Evolutionary conservation across 1,140 invertebrate genomes (phyloP), one percentile per base, ranked within the genome.

Genomic region (Caligus rogercresseyi): DNA sequence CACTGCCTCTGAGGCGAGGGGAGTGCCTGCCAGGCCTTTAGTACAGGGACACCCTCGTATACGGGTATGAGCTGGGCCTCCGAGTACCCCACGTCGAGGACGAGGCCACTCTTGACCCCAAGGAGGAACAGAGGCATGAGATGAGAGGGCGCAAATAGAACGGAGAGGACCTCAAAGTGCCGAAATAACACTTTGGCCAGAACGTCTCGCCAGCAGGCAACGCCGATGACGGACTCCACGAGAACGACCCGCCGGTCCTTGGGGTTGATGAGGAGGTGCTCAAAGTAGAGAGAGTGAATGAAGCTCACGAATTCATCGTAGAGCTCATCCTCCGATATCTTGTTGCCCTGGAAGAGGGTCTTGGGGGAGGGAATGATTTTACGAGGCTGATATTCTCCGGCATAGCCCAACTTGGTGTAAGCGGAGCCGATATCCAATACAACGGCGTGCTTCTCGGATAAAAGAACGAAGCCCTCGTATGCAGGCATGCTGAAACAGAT

Each of bases 211-310:
- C 91, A 86, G 52, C 81, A 71, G 1, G 86, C 85, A 0, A 87
- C 82, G 31, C 82, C 83, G 19, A 95, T 76, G 2, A 94, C 74
- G 25, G 89, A 93, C 74, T 97, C 92, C 25, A 95, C 81, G 54
- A 97, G 78, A 0, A 96, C 83, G 58, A 97, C 81, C 70, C 84
- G 83, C 15, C 89, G 77, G 68, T 96, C 91, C 74, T 95, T 95
- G 0, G 92, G 89, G 72, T 86, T 96, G 21, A 93, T 82, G 21
- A 93, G 74, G 4, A 90, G 77, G 72, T 91, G 81, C 68, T 83
- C 87, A 69, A 90, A 92, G 75, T 90, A 95, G 54, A 96, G 74
- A 26, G 75, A 75, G 72, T 93, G 86, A 25, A 97, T 74, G 76
- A 94, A 93, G 66, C 91, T 84, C 18, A 92, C 85, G 1, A 95